A percentile compares a stretch with the other conserved stretches of the same genome.
These are phyloP conservation scores for Drymodes brunneopygia DNA, from an alignment of 2,113 vertebrate species.

Conservation along the genomic window DNA sequence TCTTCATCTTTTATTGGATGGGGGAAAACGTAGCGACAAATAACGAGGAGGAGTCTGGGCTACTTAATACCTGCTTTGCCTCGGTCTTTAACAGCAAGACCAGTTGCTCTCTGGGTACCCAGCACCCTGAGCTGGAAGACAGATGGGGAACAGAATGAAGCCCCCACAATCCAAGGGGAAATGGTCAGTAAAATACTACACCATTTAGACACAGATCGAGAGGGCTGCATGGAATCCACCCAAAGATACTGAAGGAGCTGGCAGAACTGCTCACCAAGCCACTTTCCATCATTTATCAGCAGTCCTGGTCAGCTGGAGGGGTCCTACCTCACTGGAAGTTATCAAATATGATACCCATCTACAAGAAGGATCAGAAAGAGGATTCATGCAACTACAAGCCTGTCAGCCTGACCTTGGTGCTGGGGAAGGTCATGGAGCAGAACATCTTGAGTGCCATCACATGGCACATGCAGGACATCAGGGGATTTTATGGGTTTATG, in stretches of 20 bases:
- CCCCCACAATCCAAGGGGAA: neutral
- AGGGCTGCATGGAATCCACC: neutral
- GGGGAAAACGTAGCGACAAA: neutral
- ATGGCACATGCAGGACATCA: neutral
- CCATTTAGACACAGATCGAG: accelerated
- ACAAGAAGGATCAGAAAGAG: neutral
- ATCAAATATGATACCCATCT: neutral
- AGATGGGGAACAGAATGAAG: neutral
- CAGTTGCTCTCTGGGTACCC: neutral
- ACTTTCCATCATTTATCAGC: neutral
- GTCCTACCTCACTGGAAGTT: neutral
- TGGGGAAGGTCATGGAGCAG: neutral
- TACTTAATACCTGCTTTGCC: neutral
- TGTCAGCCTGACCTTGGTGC: neutral
- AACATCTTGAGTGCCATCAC: neutral
- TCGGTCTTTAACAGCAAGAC: neutral
- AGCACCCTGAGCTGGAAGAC: neutral
- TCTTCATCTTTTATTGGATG: neutral
- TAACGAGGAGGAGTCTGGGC: neutral
- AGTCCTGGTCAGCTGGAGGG: neutral
- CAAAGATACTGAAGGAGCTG: neutral
- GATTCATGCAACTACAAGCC: neutral
- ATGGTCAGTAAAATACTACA: neutral
- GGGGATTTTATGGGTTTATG: neutral
- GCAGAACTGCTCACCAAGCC: neutral